phyloP scores from a whole-genome alignment of 2,113 vertebrate species.

The Oreocharis arfaki region DNA sequence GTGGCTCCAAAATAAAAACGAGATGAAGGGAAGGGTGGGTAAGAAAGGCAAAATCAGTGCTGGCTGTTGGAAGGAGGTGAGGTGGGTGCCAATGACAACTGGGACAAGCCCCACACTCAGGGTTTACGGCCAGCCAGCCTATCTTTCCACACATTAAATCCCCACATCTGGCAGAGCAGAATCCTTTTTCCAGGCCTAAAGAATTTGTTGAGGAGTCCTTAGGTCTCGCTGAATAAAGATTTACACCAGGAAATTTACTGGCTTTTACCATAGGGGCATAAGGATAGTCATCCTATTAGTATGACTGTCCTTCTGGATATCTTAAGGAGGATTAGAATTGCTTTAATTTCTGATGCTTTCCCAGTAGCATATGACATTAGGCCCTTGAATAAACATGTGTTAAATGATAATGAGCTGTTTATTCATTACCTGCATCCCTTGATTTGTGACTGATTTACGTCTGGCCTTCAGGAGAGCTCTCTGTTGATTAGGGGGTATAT shows the following conservation, averaged over 20 bases:
- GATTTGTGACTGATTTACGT: neutral
- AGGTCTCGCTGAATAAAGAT: neutral
- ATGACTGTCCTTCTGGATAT: neutral
- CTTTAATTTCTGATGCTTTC: neutral
- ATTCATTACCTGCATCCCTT: neutral
- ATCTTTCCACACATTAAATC: neutral
- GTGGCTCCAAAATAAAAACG: neutral
- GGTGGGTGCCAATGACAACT: neutral
- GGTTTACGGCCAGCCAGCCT: neutral
- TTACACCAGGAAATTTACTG: neutral
- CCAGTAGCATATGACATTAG: neutral
- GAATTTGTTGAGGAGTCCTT: neutral
- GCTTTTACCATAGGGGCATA: neutral
- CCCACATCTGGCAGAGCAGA: neutral
- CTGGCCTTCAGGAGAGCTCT: neutral
- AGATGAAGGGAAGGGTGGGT: neutral
- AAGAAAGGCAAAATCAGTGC: neutral
- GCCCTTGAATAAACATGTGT: neutral
- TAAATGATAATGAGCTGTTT: neutral
- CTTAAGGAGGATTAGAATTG: neutral
- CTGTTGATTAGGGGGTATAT: neutral
- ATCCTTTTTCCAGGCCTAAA: neutral
- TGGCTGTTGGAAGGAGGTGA: neutral
- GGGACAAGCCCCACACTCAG: accelerated
- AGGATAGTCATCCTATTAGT: neutral